Evolutionary conservation across 2,113 vertebrate species (phyloP).

Genomic region (Phodopus roborovskii): DNA sequence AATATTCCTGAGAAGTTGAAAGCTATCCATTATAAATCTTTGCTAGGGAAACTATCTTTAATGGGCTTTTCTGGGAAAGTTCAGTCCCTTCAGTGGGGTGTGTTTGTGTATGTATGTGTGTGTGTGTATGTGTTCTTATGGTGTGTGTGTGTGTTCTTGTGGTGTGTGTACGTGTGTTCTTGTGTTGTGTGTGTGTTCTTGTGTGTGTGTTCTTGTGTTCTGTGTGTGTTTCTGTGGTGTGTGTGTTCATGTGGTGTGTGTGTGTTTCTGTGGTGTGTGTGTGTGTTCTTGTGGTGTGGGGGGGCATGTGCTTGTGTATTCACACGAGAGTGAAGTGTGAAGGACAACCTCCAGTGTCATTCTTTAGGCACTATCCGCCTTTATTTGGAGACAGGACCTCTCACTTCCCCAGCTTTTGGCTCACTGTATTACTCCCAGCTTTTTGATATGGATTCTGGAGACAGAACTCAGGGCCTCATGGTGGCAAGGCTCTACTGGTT

Average conservation of each 20-base stretch:
- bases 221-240: neutral
- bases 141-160: no score
- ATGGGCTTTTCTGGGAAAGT: constrained; percentile 3
- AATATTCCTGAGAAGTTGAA: constrained; percentile 67
- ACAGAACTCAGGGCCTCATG: no score
- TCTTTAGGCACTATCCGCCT: neutral
- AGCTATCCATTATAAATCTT: constrained; percentile 7
- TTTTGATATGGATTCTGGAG: neutral
- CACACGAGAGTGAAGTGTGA: neutral
- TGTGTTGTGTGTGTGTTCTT: no score
- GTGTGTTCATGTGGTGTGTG: neutral
- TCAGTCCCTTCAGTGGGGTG: neutral
- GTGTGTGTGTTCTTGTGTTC: no score
- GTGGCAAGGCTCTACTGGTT: neutral
- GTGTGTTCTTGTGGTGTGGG: no score
- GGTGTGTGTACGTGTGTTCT: no score
- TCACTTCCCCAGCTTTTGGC: neutral
- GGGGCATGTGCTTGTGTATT: neutral
- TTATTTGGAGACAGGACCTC: neutral
- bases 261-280: no score
- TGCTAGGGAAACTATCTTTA: neutral
- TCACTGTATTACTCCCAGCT: neutral
- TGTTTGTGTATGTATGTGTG: neutral
- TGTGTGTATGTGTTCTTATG: neutral
- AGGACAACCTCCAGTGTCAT: neutral